These are phyloP conservation scores for Ostrea edulis DNA, from an alignment of 1,140 invertebrate species.

Conservation along the genomic window DNA sequence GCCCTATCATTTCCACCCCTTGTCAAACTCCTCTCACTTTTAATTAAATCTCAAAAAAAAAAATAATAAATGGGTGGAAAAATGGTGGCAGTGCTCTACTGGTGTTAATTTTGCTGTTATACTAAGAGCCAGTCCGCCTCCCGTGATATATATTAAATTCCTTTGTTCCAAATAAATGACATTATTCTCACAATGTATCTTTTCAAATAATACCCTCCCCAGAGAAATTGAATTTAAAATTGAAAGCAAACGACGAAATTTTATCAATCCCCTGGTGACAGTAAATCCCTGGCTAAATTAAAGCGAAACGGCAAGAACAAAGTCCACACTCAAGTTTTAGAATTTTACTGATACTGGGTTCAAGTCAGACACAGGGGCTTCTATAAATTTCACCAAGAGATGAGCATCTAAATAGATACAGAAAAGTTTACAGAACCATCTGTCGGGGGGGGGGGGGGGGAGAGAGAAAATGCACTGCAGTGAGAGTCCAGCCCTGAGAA, in stretches of 20 bases:
- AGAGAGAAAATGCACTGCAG: too few relatives aligned
- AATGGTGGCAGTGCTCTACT: not conserved
- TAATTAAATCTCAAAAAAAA: not conserved
- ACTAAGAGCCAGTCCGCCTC: too few relatives aligned
- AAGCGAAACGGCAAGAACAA: not conserved
- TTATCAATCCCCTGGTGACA: not conserved
- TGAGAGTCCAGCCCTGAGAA: too few relatives aligned
- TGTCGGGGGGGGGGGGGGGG: too few relatives aligned
- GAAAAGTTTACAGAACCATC: too few relatives aligned
- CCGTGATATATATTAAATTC: conserved; percentile 8
- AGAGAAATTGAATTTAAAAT: not conserved
- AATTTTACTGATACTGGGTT: not conserved
- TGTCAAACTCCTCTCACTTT: not conserved
- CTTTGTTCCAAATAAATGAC: conserved; percentile 20
- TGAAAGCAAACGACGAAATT: not conserved
- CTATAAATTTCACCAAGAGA: too few relatives aligned
- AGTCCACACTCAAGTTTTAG: not conserved
- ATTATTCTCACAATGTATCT: not conserved
- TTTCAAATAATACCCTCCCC: not conserved
- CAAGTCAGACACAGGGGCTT: too few relatives aligned
- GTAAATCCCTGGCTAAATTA: not conserved
- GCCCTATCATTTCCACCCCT: not conserved
- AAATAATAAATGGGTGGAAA: not conserved
- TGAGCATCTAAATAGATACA: too few relatives aligned
- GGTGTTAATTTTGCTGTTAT: not conserved